A percentile compares a stretch with the other conserved stretches of the same genome.
phyloP scores from a whole-genome alignment of 2,888 invertebrate genomes.

The Drosophila anomalata region DNA sequence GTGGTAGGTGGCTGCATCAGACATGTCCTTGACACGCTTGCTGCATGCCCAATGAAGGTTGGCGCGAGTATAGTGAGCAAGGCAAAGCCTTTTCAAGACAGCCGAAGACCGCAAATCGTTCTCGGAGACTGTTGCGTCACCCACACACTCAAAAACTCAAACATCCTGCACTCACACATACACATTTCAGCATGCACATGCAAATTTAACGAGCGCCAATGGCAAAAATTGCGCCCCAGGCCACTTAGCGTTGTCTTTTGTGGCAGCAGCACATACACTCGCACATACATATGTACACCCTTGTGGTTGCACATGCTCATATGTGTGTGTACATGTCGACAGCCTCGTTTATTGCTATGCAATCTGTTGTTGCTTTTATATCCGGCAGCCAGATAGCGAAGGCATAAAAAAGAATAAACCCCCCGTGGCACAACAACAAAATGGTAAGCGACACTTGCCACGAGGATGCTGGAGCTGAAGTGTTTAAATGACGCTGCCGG shows the following conservation, averaged over 20 bases:
- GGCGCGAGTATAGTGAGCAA: conserved; percentile 21
- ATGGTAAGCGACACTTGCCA: conserved; percentile 57
- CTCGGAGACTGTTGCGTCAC: conserved; percentile 45
- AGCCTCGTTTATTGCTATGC: conserved; percentile 51
- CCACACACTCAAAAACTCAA: conserved; percentile 3
- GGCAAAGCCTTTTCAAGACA: conserved; percentile 41
- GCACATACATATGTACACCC: neutral
- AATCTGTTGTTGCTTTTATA: conserved; percentile 59
- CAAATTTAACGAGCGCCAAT: conserved; percentile 79
- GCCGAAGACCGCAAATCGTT: conserved; percentile 55
- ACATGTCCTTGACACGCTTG: conserved; percentile 70
- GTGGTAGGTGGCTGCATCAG: conserved; percentile 41
- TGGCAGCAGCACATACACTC: conserved; percentile 40
- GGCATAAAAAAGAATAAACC: conserved; percentile 51
- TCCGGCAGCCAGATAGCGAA: conserved; percentile 55
- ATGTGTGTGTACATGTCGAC: conserved; percentile 35
- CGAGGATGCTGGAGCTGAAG: conserved; percentile 36
- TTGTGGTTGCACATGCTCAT: conserved; percentile 7
- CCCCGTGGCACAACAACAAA: conserved; percentile 38
- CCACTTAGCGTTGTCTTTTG: conserved; percentile 71
- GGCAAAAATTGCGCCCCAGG: conserved; percentile 64
- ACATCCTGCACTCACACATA: conserved; percentile 1
- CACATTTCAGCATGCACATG: conserved; percentile 57
- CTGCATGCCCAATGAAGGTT: conserved; percentile 72
- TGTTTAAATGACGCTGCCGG: conserved; percentile 41